Percentiles rank a stretch among this genome's conserved stretches.
phyloP scores from a whole-genome alignment of 1,140 invertebrate species.

The Trachymyrmex septentrionalis region DNA sequence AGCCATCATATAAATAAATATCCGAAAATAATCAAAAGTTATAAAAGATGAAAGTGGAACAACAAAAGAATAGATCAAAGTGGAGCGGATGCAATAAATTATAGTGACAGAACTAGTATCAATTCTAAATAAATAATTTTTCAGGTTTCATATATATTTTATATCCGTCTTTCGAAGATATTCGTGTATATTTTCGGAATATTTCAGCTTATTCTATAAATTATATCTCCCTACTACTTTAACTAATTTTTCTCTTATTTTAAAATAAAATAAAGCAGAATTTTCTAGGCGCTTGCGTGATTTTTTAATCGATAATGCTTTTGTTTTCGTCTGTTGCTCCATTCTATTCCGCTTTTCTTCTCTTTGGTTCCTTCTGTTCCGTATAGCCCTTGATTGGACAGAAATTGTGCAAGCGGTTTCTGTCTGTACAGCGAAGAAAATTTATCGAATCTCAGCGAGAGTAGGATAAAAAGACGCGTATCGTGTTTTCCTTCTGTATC shows the following conservation, averaged over 20 bases:
- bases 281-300: constrained; percentile 64
- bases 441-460: constrained; percentile 77
- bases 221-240: constrained; percentile 8
- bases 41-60: constrained; percentile 61
- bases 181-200: constrained; percentile 21
- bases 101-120: constrained; percentile 70
- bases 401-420: constrained; percentile 44
- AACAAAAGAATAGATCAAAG: constrained; percentile 13
- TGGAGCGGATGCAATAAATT: constrained; percentile 76
- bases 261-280: constrained; percentile 68
- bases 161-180: constrained; percentile 49
- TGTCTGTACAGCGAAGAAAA: constrained; percentile 67
- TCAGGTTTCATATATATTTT: constrained; percentile 66
- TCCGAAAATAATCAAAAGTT: constrained; percentile 81
- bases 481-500: constrained; percentile 41
- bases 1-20: constrained; percentile 41
- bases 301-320: constrained; percentile 77
- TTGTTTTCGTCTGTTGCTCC: constrained; percentile 59
- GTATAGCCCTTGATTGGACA: constrained; percentile 51
- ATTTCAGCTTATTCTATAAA: constrained; percentile 21
- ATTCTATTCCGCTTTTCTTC: neutral
- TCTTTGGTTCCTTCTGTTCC: constrained; percentile 5
- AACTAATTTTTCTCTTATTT: constrained; percentile 11
- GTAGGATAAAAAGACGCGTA: constrained; percentile 60
- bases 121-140: constrained; percentile 78